A percentile compares a stretch with the other conserved stretches of the same genome.
Conservation (phyloP, 2,888 invertebrate species). For the Apomyelois bistriatella region DNA sequence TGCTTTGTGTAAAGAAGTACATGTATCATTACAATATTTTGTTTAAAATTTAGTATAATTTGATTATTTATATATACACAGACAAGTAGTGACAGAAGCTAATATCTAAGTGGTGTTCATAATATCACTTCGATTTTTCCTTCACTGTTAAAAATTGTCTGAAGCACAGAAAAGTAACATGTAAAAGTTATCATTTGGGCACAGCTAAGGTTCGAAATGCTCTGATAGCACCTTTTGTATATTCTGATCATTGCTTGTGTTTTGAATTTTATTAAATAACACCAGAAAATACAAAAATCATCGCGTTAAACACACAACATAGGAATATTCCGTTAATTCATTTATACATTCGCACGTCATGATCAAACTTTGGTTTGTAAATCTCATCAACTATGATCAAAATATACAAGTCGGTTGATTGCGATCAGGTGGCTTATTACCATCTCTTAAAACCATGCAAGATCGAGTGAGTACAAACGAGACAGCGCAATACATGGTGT, state of each 20-base stretch:
- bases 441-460: no score
- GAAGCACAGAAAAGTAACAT: background rate
- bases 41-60: conserved; percentile 11
- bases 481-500: no score
- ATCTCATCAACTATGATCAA: conserved; percentile 4
- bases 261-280: background rate
- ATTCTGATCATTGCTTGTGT: background rate
- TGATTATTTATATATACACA: conserved; percentile 19
- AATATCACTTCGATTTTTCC: conserved; percentile 24
- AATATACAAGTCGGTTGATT: background rate
- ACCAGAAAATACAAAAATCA: conserved; percentile 2
- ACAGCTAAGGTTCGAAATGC: background rate
- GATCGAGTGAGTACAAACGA: no score
- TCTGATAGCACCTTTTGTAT: background rate
- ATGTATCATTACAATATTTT: conserved; percentile 1
- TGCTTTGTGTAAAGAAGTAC: conserved; percentile 29
- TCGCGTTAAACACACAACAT: background rate
- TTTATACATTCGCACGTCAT: background rate
- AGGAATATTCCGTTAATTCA: background rate
- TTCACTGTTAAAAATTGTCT: background rate
- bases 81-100: conserved; percentile 22
- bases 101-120: conserved; percentile 27
- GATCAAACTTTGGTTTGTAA: background rate
- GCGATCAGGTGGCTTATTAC: no score
- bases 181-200: background rate